phyloP scores from a whole-genome alignment of 2,888 invertebrate species.

The Temnothorax unifasciatus region DNA sequence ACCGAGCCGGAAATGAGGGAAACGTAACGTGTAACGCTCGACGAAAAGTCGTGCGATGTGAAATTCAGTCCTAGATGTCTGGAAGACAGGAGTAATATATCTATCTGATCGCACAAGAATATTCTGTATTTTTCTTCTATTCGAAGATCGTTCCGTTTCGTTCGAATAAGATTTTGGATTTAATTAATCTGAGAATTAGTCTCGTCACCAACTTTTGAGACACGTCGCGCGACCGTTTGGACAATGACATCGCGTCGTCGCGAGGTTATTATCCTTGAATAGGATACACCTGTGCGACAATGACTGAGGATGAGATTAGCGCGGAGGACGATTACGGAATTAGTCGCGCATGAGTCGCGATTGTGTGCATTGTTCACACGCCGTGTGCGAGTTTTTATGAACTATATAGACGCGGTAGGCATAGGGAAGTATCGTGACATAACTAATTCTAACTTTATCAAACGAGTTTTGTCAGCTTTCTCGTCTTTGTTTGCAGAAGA shows the following conservation, averaged over 20 bases:
- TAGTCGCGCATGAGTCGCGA: slow-evolving; percentile 8
- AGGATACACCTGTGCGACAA: slow-evolving; percentile 7
- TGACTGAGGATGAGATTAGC: slow-evolving; percentile 25
- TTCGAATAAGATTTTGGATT: not conserved
- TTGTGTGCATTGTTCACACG: slow-evolving; percentile 37
- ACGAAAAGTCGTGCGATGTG: slow-evolving; percentile 6
- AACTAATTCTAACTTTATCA: slow-evolving; percentile 17
- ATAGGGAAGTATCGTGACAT: slow-evolving; percentile 23
- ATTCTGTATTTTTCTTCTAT: not conserved
- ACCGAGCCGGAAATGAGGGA: slow-evolving; percentile 37
- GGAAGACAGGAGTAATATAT: not conserved
- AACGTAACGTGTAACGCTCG: slow-evolving; percentile 42
- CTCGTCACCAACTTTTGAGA: not conserved
- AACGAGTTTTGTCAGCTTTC: not conserved
- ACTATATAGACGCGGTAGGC: not conserved
- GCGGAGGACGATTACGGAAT: slow-evolving; percentile 37
- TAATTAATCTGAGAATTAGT: slow-evolving; percentile 3
- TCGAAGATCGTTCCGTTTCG: not conserved
- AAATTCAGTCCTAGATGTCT: not conserved
- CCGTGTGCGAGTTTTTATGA: not conserved
- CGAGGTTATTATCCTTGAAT: slow-evolving; percentile 35
- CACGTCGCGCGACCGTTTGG: not conserved
- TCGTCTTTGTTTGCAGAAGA: slow-evolving; percentile 8
- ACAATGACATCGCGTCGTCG: slow-evolving; percentile 34
- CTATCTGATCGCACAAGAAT: not conserved